Base-by-base conservation (phyloP, 2,888 invertebrate species). In the Eucriotettix oculatus region DNA sequence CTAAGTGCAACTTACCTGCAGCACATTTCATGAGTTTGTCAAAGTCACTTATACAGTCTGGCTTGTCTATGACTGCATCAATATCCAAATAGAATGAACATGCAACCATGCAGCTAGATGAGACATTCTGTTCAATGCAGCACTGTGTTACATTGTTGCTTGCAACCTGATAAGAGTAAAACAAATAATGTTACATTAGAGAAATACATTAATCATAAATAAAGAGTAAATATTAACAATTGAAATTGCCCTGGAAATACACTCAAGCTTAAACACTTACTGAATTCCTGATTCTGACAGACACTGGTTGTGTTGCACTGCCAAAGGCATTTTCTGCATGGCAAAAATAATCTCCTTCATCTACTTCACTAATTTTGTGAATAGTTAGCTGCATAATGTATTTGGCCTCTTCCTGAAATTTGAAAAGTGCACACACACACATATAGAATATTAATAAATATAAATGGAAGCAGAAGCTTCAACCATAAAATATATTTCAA, bases 11-110 rank as follows among this genome's bases (percentile, higher is more conserved):
- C 61, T 69, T 70, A 82, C 83, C 83, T 61, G 90, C 87, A 0
- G 90, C 90, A 69, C 91, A 91, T 69, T 83, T 85, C 87, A 90
- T 89, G 58, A 90, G 76, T 69, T 90, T 90, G 71, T 89, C 86
- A 69, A 90, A 87, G 73, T 90, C 90, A 62, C 82, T 80, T 69
- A 90, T 82, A 71, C 90, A 91, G 69, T 88, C 85, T 0, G 87
- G 86, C 54, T 83, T 80, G 73, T 88, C 86, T 71, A 88, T 85
- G 55, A 90, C 86, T 57, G 84, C 83, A 70, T 90, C 89, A 71
- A 90, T 86, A 69, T 90, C 90, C 58, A 90, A 74, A 69, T 87
- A 87, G 75, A 87, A 87, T 61, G 84, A 83, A 75, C 92, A 93
- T 16, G 91, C 90, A 68, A 87, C 86, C 73, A 88, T 83, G 69